Evolutionary conservation across 2,888 invertebrate species (phyloP).

Genomic region (Acleris holmiana): DNA sequence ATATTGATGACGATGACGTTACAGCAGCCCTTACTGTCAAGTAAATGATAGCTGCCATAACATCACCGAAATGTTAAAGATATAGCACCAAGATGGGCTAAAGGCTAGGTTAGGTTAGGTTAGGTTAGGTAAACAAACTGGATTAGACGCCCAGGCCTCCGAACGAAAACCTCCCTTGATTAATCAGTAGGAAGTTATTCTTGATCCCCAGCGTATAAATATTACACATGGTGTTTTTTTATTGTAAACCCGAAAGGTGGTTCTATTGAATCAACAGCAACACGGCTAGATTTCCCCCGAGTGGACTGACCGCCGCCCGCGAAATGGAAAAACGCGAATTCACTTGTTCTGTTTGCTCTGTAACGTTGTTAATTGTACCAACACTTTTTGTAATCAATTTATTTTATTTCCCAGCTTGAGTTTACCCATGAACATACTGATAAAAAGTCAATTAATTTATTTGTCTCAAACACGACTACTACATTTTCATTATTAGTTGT

Average conservation of each 20-base stretch:
- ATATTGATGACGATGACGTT: too few relatives aligned
- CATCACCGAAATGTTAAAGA: too few relatives aligned
- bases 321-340: slow-evolving; percentile 30
- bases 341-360: slow-evolving; percentile 23
- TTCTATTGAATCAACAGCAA: slow-evolving; percentile 65
- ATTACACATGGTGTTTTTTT: slow-evolving; percentile 46
- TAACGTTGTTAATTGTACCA: slow-evolving; percentile 21
- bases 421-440: neutral
- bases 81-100: too few relatives aligned
- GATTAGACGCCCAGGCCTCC: neutral
- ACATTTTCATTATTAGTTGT: too few relatives aligned
- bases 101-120: too few relatives aligned
- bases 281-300: slow-evolving; percentile 68
- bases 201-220: slow-evolving; percentile 27
- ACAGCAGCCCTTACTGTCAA: too few relatives aligned
- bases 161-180: slow-evolving; percentile 15
- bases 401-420: slow-evolving; percentile 15
- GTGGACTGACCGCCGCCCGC: slow-evolving; percentile 34
- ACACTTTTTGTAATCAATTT: slow-evolving; percentile 35
- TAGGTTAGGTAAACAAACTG: neutral
- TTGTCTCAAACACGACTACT: too few relatives aligned
- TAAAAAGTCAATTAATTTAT: too few relatives aligned
- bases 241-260: slow-evolving; percentile 57
- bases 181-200: slow-evolving; percentile 28
- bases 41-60: too few relatives aligned